Evolutionary conservation across 2,113 vertebrate species (phyloP).

Genomic region (Macaca mulatta): DNA sequence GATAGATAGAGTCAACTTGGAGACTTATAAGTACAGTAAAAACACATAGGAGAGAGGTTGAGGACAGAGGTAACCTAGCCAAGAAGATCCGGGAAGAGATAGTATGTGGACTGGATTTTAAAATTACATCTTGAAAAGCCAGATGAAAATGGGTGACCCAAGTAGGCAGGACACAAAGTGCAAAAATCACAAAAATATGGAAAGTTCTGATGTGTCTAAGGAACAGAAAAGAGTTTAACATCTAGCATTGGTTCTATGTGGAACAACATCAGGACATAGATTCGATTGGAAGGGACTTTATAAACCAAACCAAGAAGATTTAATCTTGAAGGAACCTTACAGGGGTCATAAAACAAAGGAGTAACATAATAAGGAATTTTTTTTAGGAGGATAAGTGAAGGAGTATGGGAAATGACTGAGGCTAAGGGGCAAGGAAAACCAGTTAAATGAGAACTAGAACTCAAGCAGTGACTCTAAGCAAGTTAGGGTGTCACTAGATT

Average conservation of each 20-base stretch:
- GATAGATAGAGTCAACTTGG: background rate
- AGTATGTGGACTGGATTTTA: background rate
- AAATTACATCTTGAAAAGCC: constrained; percentile 25
- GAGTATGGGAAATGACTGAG: background rate
- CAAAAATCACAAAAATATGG: background rate
- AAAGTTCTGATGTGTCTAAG: background rate
- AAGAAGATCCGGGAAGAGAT: background rate
- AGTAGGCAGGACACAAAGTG: background rate
- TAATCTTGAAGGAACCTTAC: background rate
- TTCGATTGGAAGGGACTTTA: background rate
- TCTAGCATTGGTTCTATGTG: background rate
- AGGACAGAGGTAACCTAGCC: background rate
- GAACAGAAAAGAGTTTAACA: background rate
- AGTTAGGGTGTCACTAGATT: background rate
- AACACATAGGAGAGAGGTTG: background rate
- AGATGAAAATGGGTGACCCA: background rate
- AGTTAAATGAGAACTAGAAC: background rate
- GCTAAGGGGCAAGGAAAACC: background rate
- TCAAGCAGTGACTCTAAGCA: background rate
- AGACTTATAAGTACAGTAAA: background rate
- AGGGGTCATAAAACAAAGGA: background rate
- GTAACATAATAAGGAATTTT: background rate
- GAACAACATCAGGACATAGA: background rate
- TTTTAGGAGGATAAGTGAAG: background rate
- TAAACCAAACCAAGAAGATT: background rate